Percentiles rank a stretch among this genome's conserved stretches.
Conservation (phyloP, 2,888 invertebrate species). For the Kuschelorhynchus macadamiae region DNA sequence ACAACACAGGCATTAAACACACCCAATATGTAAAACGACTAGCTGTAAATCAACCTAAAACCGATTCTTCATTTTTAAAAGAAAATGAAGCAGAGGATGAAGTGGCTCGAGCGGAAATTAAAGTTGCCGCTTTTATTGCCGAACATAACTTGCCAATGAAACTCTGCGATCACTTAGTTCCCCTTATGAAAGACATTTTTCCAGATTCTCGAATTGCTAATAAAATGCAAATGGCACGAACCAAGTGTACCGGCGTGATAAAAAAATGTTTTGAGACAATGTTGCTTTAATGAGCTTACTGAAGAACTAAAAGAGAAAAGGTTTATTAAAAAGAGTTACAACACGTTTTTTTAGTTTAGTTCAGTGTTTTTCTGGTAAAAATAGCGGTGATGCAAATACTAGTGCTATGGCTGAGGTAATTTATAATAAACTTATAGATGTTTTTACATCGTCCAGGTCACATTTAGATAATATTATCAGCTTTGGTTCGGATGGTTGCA, state of each 20-base stretch:
- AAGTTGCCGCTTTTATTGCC: slow-evolving; percentile 23
- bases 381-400: not conserved
- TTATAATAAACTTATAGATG: slow-evolving; percentile 3
- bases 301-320: too few species aligned
- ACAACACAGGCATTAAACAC: slow-evolving; percentile 32
- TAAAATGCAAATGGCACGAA: slow-evolving; percentile 9
- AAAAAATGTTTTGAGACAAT: not conserved
- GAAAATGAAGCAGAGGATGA: slow-evolving; percentile 17
- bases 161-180: slow-evolving; percentile 9
- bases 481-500: slow-evolving; percentile 7
- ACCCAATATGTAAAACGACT: slow-evolving; percentile 13
- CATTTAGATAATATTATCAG: not conserved
- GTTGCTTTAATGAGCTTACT: not conserved
- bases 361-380: slow-evolving; percentile 7
- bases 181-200: slow-evolving; percentile 5
- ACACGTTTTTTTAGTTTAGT: slow-evolving; percentile 4
- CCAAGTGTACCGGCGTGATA: slow-evolving; percentile 7
- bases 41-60: slow-evolving; percentile 28
- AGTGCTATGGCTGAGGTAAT: slow-evolving; percentile 1
- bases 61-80: slow-evolving; percentile 13
- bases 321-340: not conserved
- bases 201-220: slow-evolving; percentile 10
- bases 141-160: slow-evolving; percentile 21
- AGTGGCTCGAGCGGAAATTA: slow-evolving; percentile 30
- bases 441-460: not conserved